Base-by-base conservation (phyloP, 2,113 vertebrate genomes). In the Phyllostomus discolor region DNA sequence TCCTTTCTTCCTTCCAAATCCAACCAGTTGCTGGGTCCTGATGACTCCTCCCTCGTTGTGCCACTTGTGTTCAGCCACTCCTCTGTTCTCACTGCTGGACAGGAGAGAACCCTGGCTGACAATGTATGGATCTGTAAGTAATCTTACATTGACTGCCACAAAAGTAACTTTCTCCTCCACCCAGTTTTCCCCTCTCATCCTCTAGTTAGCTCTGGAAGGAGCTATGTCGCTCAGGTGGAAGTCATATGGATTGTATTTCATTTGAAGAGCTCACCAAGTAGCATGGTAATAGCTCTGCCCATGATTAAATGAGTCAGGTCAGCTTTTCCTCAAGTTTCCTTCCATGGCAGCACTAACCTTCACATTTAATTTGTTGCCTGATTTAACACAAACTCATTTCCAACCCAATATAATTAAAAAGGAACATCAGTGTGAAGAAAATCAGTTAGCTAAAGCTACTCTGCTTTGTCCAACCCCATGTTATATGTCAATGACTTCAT, bases 301-400 rank as follows among this genome's bases (percentile, higher is more conserved):
- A 0, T 66, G 67, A 50, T 54, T 57, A 20, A 83, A 64, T 50
- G 33, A 83, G 33, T 66, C 86, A 95, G 85, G 52, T 64, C 15
- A 46, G 57, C 70, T 82, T 66, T 92, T 43, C 92, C 91, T 85
- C 57, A 66, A 88, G 41, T 59, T 91, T 67, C 94, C 43, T 76
- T 50, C 73, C 35, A 66, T 41, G 7, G 33, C 9, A 38, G 33
- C 24, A 31, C 20, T 64, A 54, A 69, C 14, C 70, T 57, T 41
- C 75, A 72, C 73, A 54, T 86, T 91, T 93, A 89, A 52, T 93
- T 79, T 92, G 66, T 83, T 91, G 79, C 38, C 28, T 75, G 92
- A 59, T 83, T 88, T 88, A 93, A 76, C n/a, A 88, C 14, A 52
- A 66, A 91, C 66, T 50, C 46, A 54, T 59, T 91, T 92, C 90